A percentile compares a stretch with the other conserved stretches of the same genome.
Evolutionary conservation across 2,888 invertebrate genomes (phyloP).

Genomic region (Monoplex corrugatus): DNA sequence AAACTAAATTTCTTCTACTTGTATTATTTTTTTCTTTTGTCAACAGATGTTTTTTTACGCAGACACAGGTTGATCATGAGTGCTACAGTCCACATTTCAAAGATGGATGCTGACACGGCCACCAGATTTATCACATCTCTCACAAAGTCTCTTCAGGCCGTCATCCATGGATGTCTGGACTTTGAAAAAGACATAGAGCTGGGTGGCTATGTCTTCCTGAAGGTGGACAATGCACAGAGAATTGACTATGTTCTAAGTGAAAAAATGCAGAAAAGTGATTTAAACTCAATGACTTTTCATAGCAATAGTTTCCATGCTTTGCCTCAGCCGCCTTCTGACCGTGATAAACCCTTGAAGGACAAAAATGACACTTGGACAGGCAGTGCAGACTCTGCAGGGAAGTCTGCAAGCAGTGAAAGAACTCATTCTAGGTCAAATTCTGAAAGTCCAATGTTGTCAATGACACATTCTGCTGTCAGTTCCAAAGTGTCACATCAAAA

Average conservation of each 20-base stretch:
- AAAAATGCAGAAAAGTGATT: slow-evolving; percentile 53
- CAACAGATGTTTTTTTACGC: not conserved
- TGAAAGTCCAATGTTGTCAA: not conserved
- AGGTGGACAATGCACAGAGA: slow-evolving; percentile 53
- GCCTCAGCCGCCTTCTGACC: not conserved
- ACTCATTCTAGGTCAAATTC: not conserved
- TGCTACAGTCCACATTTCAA: not conserved
- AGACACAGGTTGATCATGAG: not conserved
- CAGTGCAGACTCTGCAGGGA: not conserved
- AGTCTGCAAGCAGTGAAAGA: slow-evolving; percentile 5
- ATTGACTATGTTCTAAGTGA: slow-evolving; percentile 58
- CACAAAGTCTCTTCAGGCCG: slow-evolving; percentile 56
- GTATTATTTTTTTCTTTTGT: not conserved
- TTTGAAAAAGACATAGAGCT: slow-evolving; percentile 57
- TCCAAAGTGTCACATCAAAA: not conserved
- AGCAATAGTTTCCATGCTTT: slow-evolving; percentile 56
- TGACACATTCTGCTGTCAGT: not conserved
- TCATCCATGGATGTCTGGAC: slow-evolving; percentile 58
- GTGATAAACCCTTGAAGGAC: not conserved
- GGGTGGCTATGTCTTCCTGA: slow-evolving; percentile 55
- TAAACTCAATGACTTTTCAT: slow-evolving; percentile 57
- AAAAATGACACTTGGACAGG: not conserved
- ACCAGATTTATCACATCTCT: slow-evolving; percentile 56
- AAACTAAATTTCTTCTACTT: not conserved
- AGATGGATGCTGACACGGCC: slow-evolving; percentile 53